Evolutionary conservation across 1,140 invertebrate genomes (phyloP), one percentile per base, ranked within the genome.

Genomic region (Temnothorax nylanderi): DNA sequence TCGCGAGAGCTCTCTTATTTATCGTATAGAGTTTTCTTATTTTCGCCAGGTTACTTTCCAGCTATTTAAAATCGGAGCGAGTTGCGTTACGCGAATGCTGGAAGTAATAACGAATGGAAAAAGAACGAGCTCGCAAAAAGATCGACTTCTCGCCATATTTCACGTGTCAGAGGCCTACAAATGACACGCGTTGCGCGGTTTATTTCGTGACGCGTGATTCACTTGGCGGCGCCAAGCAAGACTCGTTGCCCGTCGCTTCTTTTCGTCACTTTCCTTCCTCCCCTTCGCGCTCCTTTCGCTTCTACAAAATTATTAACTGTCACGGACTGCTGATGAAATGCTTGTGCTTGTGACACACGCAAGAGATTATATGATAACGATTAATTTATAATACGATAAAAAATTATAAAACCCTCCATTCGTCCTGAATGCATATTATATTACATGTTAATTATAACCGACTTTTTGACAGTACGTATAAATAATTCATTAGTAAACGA

Each of bases 171-270:
- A 64, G 58, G 74, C 16, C 54, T 75, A 87, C 74, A 82, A 88
- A 88, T 72, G 74, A 77, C 78, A 84, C 62, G 58, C 49, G 74
- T 86, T 77, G 54, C 54, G 87, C 75, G 60, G 62, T 86, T 89
- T 91, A 91, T 91, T 92, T 89, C 88, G 85, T 86, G 89, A 87
- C 81, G 88, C 80, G 80, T 92, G 91, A 92, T 88, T 91, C 91
- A 92, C 87, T 90, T 86, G 75, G 82, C 78, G 89, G 89, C 91
- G 89, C 91, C 91, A 90, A 90, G 87, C 84, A 65, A 34, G 64
- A 4, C 74, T 75, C 32, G 67, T 82, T 41, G 11, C 75, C 71
- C 62, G 87, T 88, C 88, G 87, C 81, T 88, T 8, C 65, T 85
- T 72, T 62, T 91, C 77, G 81, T 91, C 76, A 65, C 76, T 89